These are phyloP conservation scores for Xenopus tropicalis DNA, from an alignment of 2,113 vertebrate species.

Conservation along the genomic window DNA sequence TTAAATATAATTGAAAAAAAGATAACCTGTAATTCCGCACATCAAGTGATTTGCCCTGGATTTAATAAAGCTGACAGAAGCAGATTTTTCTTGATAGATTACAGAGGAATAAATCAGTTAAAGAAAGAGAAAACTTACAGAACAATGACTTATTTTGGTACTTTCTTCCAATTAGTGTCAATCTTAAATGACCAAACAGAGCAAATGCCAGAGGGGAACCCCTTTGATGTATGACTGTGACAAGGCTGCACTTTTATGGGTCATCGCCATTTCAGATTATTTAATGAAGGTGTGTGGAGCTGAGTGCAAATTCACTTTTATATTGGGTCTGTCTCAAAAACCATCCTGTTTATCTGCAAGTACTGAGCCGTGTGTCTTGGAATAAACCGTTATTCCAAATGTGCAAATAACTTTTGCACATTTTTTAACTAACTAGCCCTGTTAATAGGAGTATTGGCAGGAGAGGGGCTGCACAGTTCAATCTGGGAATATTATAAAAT, in stretches of 20 bases:
- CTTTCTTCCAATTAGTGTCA: slow-evolving; percentile 1
- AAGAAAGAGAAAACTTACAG: not conserved
- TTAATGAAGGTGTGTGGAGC: not conserved
- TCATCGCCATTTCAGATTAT: slow-evolving; percentile 1
- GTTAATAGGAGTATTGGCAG: not conserved
- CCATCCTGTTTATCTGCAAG: not conserved
- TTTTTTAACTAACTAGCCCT: not conserved
- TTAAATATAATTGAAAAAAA: no score
- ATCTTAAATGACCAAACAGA: not conserved
- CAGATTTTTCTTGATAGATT: not conserved
- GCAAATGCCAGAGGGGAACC: not conserved
- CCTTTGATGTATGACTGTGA: not conserved
- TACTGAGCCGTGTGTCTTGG: not conserved
- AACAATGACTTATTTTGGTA: not conserved
- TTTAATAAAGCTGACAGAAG: no score
- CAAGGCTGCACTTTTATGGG: not conserved
- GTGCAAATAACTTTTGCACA: no score
- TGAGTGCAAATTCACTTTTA: not conserved
- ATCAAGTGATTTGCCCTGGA: no score
- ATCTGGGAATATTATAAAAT: not conserved
- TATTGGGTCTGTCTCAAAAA: not conserved
- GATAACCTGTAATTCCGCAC: no score
- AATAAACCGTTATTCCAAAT: not conserved
- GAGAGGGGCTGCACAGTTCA: not conserved
- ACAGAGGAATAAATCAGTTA: not conserved